Evolutionary conservation across 2,113 vertebrate species (phyloP).

Genomic region (Lasiurus borealis): DNA sequence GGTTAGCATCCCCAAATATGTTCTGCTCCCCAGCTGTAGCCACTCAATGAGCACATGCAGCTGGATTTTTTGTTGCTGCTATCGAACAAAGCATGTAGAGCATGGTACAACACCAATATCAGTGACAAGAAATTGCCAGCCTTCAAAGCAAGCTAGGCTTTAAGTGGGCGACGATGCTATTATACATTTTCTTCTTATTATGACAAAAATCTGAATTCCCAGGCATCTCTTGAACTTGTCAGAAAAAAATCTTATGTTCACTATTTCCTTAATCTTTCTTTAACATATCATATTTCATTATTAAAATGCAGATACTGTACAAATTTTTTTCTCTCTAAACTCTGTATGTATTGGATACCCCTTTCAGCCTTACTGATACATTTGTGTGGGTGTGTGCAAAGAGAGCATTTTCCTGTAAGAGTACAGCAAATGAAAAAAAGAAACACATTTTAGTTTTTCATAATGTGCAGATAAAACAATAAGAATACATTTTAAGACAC

Average conservation of each 20-base stretch:
- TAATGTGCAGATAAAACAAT: not conserved
- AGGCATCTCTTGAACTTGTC: not conserved
- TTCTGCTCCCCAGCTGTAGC: slow-evolving; percentile 82
- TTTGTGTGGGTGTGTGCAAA: not conserved
- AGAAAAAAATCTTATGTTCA: slow-evolving; percentile 25
- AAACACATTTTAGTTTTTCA: not conserved
- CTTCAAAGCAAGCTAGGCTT: slow-evolving; percentile 50
- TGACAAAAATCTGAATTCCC: slow-evolving; percentile 45
- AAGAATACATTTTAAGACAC: not conserved
- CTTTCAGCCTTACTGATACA: not conserved
- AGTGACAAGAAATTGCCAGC: slow-evolving; percentile 31
- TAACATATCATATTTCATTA: not conserved
- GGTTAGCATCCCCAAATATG: slow-evolving; percentile 66
- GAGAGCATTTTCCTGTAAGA: not conserved
- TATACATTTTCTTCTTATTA: slow-evolving; percentile 13
- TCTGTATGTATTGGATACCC: not conserved
- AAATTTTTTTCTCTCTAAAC: slow-evolving; percentile 36
- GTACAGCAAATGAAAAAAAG: not conserved
- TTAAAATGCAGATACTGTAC: slow-evolving; percentile 28
- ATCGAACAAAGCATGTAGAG: slow-evolving; percentile 52
- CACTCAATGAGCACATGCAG: slow-evolving; percentile 68
- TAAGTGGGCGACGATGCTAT: slow-evolving; percentile 54
- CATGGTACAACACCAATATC: slow-evolving; percentile 34
- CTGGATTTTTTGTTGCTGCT: slow-evolving; percentile 70
- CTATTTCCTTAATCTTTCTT: slow-evolving; percentile 61